A percentile compares a stretch with the other conserved stretches of the same genome.
These are phyloP conservation scores for Onthophagus taurus DNA, from an alignment of 1,140 invertebrate genomes.

Conservation along the genomic window DNA sequence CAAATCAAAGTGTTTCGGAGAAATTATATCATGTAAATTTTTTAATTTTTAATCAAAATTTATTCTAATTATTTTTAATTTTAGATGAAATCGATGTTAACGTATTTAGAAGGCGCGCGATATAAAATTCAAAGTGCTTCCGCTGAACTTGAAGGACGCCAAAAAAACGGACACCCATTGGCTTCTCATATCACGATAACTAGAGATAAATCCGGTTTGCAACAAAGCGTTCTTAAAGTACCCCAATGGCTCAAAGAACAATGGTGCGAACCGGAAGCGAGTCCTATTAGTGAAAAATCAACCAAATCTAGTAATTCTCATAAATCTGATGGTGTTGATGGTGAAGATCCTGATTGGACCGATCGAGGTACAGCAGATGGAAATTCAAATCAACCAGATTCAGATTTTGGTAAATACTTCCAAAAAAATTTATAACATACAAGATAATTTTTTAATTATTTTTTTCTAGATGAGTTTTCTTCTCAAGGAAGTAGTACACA, in stretches of 20 bases:
- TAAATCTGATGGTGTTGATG: conserved; percentile 33
- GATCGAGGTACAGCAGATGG: conserved; percentile 76
- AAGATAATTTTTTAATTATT: no score
- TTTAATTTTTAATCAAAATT: conserved; percentile 10
- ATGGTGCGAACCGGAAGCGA: conserved; percentile 45
- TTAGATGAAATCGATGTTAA: conserved; percentile 84
- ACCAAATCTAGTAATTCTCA: conserved; percentile 37
- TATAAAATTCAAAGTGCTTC: conserved; percentile 77
- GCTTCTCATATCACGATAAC: conserved; percentile 77
- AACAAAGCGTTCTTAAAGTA: conserved; percentile 79
- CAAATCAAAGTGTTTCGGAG: conserved; percentile 84
- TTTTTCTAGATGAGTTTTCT: conserved; percentile 59
- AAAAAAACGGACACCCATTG: conserved; percentile 67
- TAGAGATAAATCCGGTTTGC: conserved; percentile 80
- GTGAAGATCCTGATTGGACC: conserved; percentile 46
- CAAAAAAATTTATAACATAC: no score
- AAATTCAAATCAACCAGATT: conserved; percentile 71
- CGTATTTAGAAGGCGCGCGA: conserved; percentile 82
- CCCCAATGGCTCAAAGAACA: conserved; percentile 67
- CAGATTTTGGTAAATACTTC: conserved; percentile 56
- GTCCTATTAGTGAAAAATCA: conserved; percentile 42
- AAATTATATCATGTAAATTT: conserved; percentile 77
- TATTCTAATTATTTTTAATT: conserved; percentile 20
- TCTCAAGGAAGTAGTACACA: conserved; percentile 51
- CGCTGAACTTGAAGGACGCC: conserved; percentile 68